A percentile compares a stretch with the other conserved stretches of the same genome.
phyloP scores from a whole-genome alignment of 2,888 invertebrate species.

The Drosophila nigricruria region DNA sequence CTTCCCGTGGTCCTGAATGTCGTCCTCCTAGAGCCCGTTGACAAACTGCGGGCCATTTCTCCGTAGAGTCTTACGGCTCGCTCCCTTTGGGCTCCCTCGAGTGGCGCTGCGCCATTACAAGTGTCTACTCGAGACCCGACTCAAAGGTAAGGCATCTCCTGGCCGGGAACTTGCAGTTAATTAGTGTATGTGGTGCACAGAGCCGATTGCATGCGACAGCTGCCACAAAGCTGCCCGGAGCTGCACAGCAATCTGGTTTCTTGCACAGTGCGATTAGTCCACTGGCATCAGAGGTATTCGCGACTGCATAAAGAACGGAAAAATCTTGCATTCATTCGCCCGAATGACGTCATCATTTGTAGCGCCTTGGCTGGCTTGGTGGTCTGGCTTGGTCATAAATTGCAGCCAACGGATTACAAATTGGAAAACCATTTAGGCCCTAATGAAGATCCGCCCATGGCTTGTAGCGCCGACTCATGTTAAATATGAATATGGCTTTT shows the following conservation, averaged over 20 bases:
- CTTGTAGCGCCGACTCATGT: slow-evolving; percentile 67
- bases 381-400: slow-evolving; percentile 40
- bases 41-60: slow-evolving; percentile 60
- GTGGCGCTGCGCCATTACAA: slow-evolving; percentile 68
- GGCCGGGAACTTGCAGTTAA: slow-evolving; percentile 65
- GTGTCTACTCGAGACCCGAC: slow-evolving; percentile 57
- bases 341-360: slow-evolving; percentile 31
- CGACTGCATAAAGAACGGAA: slow-evolving; percentile 47
- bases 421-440: slow-evolving; percentile 60
- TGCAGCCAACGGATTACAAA: slow-evolving; percentile 34
- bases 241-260: not conserved
- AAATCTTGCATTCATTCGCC: slow-evolving; percentile 31
- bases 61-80: slow-evolving; percentile 26
- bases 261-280: slow-evolving; percentile 11
- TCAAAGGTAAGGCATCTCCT: slow-evolving; percentile 51
- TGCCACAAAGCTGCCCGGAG: slow-evolving; percentile 32
- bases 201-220: slow-evolving; percentile 73
- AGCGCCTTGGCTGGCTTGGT: slow-evolving; percentile 33
- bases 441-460: slow-evolving; percentile 77
- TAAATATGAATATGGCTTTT: slow-evolving; percentile 20
- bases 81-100: slow-evolving; percentile 54
- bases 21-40: slow-evolving; percentile 51
- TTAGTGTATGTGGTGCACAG: slow-evolving; percentile 65
- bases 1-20: slow-evolving; percentile 39
- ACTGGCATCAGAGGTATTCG: slow-evolving; percentile 38